Base-by-base conservation (phyloP, 2,797 vertebrate genomes). In the Limnodromus scolopaceus region DNA sequence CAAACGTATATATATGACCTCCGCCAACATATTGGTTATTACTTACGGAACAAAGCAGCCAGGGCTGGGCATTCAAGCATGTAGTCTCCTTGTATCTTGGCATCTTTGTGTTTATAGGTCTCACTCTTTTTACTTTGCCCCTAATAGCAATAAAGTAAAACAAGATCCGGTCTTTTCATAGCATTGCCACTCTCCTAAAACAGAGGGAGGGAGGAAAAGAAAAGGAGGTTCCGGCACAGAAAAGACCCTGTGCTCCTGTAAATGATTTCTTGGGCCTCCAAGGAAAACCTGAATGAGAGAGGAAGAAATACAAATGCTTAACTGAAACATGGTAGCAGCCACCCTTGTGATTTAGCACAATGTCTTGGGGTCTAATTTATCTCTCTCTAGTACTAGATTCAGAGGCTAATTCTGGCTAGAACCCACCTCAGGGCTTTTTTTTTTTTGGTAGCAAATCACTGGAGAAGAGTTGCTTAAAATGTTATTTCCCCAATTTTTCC, bases 71-170 rank as follows among this genome's bases (percentile, higher is more conserved):
- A 76, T 70, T 87, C 46, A 83, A 80, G 71, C 91, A 36, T 60
- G 89, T 17, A 89, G 66, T 16, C 74, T 87, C 68, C 87, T 76
- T 69, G 36, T 66, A 76, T 89, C 92, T 89, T 87, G 95, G 91
- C 96, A 96, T 93, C 88, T 95, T 45, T 51, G 88, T 92, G 90
- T 95, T 96, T 91, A 89, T 94, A 76, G 86, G 68, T 66, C 78
- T 92, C 74, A 13, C 43, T 57, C 74, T 94, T 86, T 89, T 79
- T 9, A 16, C 74, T 77, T 55, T 80, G 63, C 57, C 74, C 69
- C 76, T 69, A 76, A 7, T 11, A 63, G 78, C 84, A 87, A 85
- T 95, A 89, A 96, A 97, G 3, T 38, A 85, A 83, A 81, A 23
- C 45, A n/a, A 96, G 93, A 95, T 88, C 90, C 36, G 36, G 80